Percentiles rank a stretch among this genome's conserved stretches.
phyloP scores from a whole-genome alignment of 2,888 invertebrate genomes.

The Leptinotarsa juncta region DNA sequence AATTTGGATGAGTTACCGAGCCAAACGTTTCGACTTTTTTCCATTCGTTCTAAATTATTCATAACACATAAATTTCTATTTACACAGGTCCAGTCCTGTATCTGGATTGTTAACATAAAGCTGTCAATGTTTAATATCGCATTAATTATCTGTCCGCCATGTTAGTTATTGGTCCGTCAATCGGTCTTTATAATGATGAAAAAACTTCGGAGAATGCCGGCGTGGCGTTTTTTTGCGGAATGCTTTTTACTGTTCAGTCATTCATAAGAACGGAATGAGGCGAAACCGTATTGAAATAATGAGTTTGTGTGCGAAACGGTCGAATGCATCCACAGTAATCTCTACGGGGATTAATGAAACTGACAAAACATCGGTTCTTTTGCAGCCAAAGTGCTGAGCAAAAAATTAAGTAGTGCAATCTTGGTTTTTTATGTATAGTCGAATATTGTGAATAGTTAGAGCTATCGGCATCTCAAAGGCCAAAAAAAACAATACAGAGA shows the following conservation, averaged over 20 bases:
- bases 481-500: too few species aligned
- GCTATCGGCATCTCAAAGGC: too few species aligned
- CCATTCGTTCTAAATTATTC: constrained; percentile 59
- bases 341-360: too few species aligned
- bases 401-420: too few species aligned
- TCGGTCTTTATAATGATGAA: constrained; percentile 19
- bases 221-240: constrained; percentile 11
- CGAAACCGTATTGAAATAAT: neutral
- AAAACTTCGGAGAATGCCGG: constrained; percentile 5
- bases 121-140: constrained; percentile 62
- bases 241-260: neutral
- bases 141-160: constrained; percentile 55
- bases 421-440: too few species aligned
- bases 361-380: too few species aligned
- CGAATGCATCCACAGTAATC: too few species aligned
- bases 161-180: constrained; percentile 28
- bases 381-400: too few species aligned
- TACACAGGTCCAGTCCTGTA: constrained; percentile 58
- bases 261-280: constrained; percentile 3
- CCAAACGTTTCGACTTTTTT: constrained; percentile 57
- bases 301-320: neutral
- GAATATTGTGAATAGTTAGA: too few species aligned
- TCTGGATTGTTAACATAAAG: constrained; percentile 63
- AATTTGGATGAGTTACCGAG: constrained; percentile 63
- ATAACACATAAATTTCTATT: constrained; percentile 63